Evolutionary conservation across 2,797 vertebrate species (phyloP).

Genomic region (Alosa sapidissima): DNA sequence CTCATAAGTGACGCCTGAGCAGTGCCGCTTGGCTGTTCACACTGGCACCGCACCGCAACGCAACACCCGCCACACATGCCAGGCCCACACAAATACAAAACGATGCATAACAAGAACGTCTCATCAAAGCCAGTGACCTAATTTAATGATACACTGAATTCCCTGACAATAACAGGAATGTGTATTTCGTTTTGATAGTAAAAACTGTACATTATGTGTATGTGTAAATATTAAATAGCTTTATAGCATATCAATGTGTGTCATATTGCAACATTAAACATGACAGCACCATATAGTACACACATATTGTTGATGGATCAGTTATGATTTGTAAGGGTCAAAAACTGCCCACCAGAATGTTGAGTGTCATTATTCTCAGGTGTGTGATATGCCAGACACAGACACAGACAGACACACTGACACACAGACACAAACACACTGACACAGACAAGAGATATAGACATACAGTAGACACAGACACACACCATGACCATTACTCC

Average conservation of each 20-base stretch:
- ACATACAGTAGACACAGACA: neutral
- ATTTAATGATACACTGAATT: neutral
- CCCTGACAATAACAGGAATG: neutral
- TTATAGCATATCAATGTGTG: neutral
- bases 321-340: neutral
- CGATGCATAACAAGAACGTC: neutral
- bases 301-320: neutral
- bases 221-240: neutral
- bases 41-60: neutral
- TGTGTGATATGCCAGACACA: neutral
- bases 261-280: too few relatives aligned
- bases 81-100: constrained; percentile 1
- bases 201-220: neutral
- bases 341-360: neutral
- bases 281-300: neutral
- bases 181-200: neutral
- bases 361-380: neutral
- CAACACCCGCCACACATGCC: neutral
- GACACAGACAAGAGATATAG: neutral
- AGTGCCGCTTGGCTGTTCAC: constrained; percentile 11
- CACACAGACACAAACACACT: neutral
- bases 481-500: neutral
- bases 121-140: constrained; percentile 15
- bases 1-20: neutral
- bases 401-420: neutral